Evolutionary conservation across 1,140 invertebrate species (phyloP).

Genomic region (Coptotermes formosanus): DNA sequence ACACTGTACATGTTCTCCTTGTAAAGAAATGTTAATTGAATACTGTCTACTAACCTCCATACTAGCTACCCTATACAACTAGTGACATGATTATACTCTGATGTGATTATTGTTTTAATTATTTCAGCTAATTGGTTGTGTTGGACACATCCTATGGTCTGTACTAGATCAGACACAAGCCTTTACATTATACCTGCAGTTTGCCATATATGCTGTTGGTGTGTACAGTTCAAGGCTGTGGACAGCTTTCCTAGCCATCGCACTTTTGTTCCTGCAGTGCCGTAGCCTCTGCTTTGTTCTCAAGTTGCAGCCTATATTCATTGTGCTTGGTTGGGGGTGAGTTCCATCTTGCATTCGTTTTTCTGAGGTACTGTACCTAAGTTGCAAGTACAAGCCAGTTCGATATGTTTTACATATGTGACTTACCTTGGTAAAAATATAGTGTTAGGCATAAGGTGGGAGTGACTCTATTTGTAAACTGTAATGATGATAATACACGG

Average conservation of each 20-base stretch:
- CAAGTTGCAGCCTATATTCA: constrained; percentile 67
- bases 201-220: constrained; percentile 68
- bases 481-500: too few relatives aligned
- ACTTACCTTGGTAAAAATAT: too few relatives aligned
- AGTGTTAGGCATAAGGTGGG: too few relatives aligned
- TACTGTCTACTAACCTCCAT: too few relatives aligned
- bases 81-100: too few relatives aligned
- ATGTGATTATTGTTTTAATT: neutral
- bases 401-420: too few relatives aligned
- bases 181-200: constrained; percentile 67
- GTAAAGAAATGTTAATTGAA: too few relatives aligned
- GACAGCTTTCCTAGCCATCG: constrained; percentile 77
- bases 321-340: constrained; percentile 76
- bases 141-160: constrained; percentile 70
- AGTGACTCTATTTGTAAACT: too few relatives aligned
- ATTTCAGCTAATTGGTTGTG: constrained; percentile 55
- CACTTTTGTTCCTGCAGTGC: constrained; percentile 77
- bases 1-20: too few relatives aligned
- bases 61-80: too few relatives aligned
- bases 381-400: too few relatives aligned
- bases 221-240: constrained; percentile 78
- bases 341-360: constrained; percentile 35
- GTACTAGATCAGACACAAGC: constrained; percentile 49
- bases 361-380: too few relatives aligned
- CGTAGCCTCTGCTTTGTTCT: constrained; percentile 78